phyloP scores from a whole-genome alignment of 1,140 invertebrate genomes.

The Drosophila ercepeae region DNA sequence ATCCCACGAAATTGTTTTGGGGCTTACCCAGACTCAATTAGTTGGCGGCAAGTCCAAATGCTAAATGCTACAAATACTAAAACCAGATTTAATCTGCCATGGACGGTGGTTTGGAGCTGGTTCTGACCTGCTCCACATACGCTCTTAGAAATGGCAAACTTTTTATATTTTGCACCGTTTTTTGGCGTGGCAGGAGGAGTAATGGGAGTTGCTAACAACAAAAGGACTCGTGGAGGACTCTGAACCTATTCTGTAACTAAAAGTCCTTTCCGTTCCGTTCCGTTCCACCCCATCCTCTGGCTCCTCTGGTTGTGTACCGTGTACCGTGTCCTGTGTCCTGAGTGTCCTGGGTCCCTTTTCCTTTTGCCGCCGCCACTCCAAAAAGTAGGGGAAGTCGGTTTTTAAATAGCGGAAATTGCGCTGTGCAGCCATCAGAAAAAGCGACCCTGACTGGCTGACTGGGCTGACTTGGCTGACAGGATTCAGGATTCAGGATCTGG shows the following conservation, averaged over 20 bases:
- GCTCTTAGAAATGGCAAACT: slow-evolving; percentile 21
- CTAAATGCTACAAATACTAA: slow-evolving; percentile 43
- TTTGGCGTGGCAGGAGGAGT: neutral
- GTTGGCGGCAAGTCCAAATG: slow-evolving; percentile 38
- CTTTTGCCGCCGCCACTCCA: neutral
- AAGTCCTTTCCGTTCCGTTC: slow-evolving; percentile 8
- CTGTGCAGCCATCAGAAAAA: slow-evolving; percentile 76
- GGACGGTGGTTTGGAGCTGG: neutral
- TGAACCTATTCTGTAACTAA: slow-evolving; percentile 47
- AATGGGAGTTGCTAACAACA: slow-evolving; percentile 30
- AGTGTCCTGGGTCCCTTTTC: slow-evolving; percentile 9
- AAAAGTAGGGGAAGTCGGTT: slow-evolving; percentile 60
- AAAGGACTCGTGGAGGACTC: slow-evolving; percentile 1
- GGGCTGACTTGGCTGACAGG: slow-evolving; percentile 12
- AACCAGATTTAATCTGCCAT: slow-evolving; percentile 37
- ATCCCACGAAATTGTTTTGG: slow-evolving; percentile 42
- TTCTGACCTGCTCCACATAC: slow-evolving; percentile 34
- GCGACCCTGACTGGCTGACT: slow-evolving; percentile 44
- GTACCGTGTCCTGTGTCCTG: slow-evolving; percentile 4
- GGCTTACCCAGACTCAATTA: slow-evolving; percentile 46
- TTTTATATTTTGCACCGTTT: slow-evolving; percentile 10
- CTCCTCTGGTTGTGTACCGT: neutral
- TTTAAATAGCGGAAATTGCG: slow-evolving; percentile 81
- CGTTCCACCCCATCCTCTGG: neutral
- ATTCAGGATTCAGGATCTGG: neutral